Conservation (phyloP, 2,113 vertebrate species). For the Mellivora capensis region DNA sequence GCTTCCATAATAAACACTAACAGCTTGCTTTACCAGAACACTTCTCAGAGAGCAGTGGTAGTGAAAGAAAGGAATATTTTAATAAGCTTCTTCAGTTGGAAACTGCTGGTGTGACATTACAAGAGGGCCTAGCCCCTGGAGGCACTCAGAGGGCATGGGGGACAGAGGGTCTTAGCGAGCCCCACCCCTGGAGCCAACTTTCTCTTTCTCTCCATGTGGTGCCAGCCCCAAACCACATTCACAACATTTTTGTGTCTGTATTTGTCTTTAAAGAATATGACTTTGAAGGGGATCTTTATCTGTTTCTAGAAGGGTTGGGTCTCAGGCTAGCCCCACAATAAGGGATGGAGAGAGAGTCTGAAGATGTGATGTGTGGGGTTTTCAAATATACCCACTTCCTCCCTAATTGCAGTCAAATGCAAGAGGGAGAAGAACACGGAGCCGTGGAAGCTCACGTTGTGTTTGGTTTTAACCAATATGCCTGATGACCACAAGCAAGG, state of each 20-base stretch:
- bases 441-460: not conserved
- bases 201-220: not conserved
- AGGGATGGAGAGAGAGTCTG: not conserved
- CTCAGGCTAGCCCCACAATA: not conserved
- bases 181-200: too few relatives aligned
- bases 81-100: not conserved
- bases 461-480: not conserved
- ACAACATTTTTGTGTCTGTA: not conserved
- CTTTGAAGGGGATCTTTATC: not conserved
- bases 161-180: not conserved
- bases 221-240: not conserved
- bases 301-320: not conserved
- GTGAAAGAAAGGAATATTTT: not conserved
- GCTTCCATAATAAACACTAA: not conserved
- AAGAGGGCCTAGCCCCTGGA: accelerated
- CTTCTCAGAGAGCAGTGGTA: not conserved
- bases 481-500: too few relatives aligned
- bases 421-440: not conserved
- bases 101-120: not conserved
- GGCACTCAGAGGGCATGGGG: accelerated
- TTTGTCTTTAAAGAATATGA: not conserved
- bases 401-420: not conserved
- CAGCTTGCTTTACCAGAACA: not conserved
- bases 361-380: not conserved
- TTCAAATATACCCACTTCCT: not conserved